These are phyloP conservation scores for Thalpophila matura DNA, from an alignment of 2,888 invertebrate species.

Conservation along the genomic window DNA sequence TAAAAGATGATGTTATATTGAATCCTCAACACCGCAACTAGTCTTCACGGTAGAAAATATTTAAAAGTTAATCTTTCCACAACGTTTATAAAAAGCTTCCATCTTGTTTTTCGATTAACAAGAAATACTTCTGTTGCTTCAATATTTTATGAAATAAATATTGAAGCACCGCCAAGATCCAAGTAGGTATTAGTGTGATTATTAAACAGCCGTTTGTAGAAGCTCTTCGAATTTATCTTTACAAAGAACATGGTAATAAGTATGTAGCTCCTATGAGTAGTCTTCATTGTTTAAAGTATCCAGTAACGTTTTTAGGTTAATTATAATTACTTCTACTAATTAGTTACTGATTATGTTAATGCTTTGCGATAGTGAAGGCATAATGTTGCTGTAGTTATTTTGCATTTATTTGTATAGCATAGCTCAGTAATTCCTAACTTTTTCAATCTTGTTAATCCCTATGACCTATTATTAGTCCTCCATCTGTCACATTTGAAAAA, in stretches of 20 bases:
- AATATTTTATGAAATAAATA: conserved; percentile 5
- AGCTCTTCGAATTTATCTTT: conserved; percentile 23
- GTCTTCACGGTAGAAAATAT: no score
- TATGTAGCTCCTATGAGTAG: conserved; percentile 9
- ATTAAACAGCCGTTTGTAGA: conserved; percentile 32
- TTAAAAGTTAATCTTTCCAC: no score
- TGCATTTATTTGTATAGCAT: no score
- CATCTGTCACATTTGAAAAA: no score
- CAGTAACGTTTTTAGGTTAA: conserved; percentile 9
- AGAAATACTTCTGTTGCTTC: conserved; percentile 6
- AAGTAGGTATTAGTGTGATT: conserved; percentile 49
- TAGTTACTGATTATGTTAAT: background rate
- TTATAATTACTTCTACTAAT: conserved; percentile 6
- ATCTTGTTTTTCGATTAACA: no score
- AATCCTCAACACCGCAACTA: no score
- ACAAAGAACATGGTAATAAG: conserved; percentile 15
- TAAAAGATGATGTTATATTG: no score
- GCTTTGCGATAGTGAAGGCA: background rate
- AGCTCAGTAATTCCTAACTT: no score
- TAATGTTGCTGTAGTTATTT: background rate
- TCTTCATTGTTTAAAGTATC: conserved; percentile 15
- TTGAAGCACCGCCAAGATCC: conserved; percentile 28
- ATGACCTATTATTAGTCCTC: no score
- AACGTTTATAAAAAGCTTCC: no score
- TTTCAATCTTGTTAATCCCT: no score